Evolutionary conservation across 2,888 invertebrate genomes (phyloP).

Genomic region (Heliconius charithonia): DNA sequence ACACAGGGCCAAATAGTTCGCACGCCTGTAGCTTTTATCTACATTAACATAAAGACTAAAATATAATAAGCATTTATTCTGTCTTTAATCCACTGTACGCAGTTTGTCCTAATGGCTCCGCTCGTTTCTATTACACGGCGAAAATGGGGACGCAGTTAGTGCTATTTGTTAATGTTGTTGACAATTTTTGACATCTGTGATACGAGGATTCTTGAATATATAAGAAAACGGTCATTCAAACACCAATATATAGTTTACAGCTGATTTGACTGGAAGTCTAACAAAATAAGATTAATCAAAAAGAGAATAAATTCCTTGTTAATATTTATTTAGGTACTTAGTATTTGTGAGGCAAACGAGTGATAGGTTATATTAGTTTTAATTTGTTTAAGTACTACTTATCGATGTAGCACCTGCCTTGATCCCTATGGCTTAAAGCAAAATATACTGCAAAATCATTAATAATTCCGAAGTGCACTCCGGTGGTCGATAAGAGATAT

Average conservation of each 20-base stretch:
- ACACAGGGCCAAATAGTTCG: constrained; percentile 51
- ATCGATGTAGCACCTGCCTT: constrained; percentile 17
- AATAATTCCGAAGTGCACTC: constrained; percentile 37
- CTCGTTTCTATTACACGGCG: constrained; percentile 40
- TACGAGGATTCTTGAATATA: constrained; percentile 7
- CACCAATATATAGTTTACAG: background rate
- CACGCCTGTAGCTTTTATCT: constrained; percentile 40
- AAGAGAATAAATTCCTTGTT: no score
- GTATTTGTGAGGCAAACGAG: background rate
- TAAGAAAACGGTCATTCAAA: background rate
- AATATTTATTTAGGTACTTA: background rate
- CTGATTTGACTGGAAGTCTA: background rate
- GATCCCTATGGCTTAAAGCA: constrained; percentile 18
- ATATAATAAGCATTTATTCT: constrained; percentile 29
- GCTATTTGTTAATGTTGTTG: constrained; percentile 39
- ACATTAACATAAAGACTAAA: constrained; percentile 34
- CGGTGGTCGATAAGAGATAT: constrained; percentile 43
- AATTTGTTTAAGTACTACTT: background rate
- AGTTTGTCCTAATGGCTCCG: constrained; percentile 38
- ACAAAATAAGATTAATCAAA: background rate
- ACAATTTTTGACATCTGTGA: constrained; percentile 36
- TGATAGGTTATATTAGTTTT: background rate
- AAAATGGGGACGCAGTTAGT: constrained; percentile 39
- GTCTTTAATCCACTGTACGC: constrained; percentile 36
- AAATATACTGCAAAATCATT: constrained; percentile 30